These are phyloP conservation scores for Slavum lentiscoides DNA, from an alignment of 2,888 invertebrate genomes.

Conservation along the genomic window DNA sequence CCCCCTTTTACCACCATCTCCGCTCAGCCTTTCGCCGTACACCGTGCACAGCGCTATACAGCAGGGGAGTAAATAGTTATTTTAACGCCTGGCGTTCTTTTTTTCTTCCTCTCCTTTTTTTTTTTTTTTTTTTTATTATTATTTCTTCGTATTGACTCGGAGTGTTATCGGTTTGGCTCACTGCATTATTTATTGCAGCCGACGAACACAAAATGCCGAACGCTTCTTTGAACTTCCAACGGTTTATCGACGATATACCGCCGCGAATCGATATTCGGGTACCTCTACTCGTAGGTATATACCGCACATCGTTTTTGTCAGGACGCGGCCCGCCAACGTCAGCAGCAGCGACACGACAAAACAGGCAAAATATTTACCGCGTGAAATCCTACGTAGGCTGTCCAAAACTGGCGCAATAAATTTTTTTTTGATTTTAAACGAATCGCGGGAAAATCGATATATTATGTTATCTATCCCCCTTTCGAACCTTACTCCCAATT, in stretches of 20 bases:
- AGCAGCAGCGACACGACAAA: no score
- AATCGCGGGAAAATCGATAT: no score
- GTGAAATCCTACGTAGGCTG: no score
- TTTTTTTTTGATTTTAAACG: no score
- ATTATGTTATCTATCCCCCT: no score
- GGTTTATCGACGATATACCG: constrained; percentile 6
- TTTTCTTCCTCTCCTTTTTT: neutral
- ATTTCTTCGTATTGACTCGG: neutral
- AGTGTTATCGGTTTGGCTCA: constrained; percentile 15
- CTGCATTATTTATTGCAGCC: constrained; percentile 17
- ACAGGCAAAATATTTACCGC: no score
- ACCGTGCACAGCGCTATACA: neutral
- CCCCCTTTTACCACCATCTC: neutral
- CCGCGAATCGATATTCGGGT: no score
- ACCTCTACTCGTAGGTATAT: no score
- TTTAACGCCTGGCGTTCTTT: neutral
- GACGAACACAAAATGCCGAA: neutral
- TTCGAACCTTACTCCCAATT: no score
- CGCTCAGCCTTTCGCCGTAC: neutral
- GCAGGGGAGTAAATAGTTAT: constrained; percentile 12
- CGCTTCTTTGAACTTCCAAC: neutral
- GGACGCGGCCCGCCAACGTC: no score
- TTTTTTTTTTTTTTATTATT: constrained; percentile 7
- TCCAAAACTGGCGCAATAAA: no score
- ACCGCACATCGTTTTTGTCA: no score